Evolutionary conservation across 2,888 invertebrate genomes (phyloP).

Genomic region (Hirtodrosophila cameraria): DNA sequence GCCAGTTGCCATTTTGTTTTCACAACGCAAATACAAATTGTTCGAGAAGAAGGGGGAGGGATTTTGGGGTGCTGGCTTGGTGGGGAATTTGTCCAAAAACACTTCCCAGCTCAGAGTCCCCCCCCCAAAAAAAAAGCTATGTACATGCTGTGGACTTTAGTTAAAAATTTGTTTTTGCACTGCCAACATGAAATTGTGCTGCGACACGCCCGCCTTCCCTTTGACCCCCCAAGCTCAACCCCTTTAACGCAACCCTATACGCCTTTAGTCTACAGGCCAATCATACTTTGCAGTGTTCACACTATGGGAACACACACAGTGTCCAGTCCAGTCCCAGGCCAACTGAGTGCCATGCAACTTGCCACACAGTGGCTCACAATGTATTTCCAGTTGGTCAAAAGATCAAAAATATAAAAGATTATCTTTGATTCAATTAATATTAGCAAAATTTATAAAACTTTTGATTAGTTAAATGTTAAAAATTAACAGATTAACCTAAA

Average conservation of each 20-base stretch:
- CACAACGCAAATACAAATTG: conserved; percentile 74
- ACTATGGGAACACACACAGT: conserved; percentile 22
- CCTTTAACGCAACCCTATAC: background rate
- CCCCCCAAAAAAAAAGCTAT: conserved; percentile 1
- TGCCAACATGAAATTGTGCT: conserved; percentile 34
- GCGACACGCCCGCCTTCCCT: background rate
- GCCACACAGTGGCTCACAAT: too few species aligned
- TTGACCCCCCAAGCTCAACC: background rate
- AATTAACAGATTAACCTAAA: too few species aligned
- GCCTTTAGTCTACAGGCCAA: conserved; percentile 28
- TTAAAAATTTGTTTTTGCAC: conserved; percentile 54
- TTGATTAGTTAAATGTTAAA: too few species aligned
- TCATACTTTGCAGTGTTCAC: conserved; percentile 58
- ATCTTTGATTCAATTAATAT: too few species aligned
- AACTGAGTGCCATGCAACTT: conserved; percentile 3
- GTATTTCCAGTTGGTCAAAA: too few species aligned
- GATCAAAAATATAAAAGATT: too few species aligned
- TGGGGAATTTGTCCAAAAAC: conserved; percentile 22
- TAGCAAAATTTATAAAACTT: too few species aligned
- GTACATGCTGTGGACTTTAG: conserved; percentile 26
- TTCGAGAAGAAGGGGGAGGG: conserved; percentile 39
- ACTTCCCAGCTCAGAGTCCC: conserved; percentile 22
- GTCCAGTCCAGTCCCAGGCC: too few species aligned
- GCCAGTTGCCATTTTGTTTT: conserved; percentile 70
- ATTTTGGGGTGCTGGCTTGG: too few species aligned